These are phyloP conservation scores for Arctopsyche grandis DNA, from an alignment of 1,140 invertebrate species.

Conservation along the genomic window DNA sequence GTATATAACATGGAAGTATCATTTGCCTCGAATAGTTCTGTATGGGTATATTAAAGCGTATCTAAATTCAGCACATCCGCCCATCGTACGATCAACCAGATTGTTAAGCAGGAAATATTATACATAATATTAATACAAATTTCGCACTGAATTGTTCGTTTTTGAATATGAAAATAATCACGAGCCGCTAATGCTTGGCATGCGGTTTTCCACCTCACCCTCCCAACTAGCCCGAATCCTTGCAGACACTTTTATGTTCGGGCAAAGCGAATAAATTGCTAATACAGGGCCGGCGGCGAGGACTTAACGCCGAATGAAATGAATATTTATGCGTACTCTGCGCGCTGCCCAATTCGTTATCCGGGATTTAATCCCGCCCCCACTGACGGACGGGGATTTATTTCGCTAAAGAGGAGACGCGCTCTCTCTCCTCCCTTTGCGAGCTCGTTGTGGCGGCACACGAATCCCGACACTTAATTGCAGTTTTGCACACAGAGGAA, in stretches of 20 bases:
- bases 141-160: too few relatives aligned
- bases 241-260: slow-evolving; percentile 2
- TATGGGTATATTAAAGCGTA: too few relatives aligned
- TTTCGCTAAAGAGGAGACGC: not conserved
- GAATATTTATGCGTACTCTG: slow-evolving; percentile 44
- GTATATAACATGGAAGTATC: too few relatives aligned
- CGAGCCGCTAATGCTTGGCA: too few relatives aligned
- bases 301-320: slow-evolving; percentile 14
- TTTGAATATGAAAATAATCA: too few relatives aligned
- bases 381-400: slow-evolving; percentile 30
- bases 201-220: too few relatives aligned
- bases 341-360: slow-evolving; percentile 26
- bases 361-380: slow-evolving; percentile 30
- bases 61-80: too few relatives aligned
- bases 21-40: too few relatives aligned
- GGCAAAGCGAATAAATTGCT: slow-evolving; percentile 27
- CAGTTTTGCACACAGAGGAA: too few relatives aligned
- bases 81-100: too few relatives aligned
- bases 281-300: slow-evolving; percentile 13
- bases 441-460: not conserved
- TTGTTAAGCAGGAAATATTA: too few relatives aligned
- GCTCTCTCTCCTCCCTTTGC: slow-evolving; percentile 12
- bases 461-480: not conserved
- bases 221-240: not conserved
- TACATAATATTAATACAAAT: too few relatives aligned